Evolutionary conservation across 2,888 invertebrate species (phyloP).

Genomic region (Desoria tigrina): DNA sequence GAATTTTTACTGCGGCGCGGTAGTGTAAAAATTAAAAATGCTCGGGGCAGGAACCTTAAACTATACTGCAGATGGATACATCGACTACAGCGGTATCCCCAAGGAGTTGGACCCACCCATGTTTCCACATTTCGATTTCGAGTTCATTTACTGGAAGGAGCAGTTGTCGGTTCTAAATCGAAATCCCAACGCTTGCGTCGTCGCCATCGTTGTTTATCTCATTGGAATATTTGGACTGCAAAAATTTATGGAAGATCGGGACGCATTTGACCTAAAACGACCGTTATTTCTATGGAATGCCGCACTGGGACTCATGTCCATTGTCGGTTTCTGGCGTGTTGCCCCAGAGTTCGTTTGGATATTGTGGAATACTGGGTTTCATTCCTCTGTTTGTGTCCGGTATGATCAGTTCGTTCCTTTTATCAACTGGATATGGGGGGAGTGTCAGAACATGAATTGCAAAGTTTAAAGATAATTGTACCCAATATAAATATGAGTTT

Average conservation of each 20-base stretch:
- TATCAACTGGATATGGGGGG: too few relatives aligned
- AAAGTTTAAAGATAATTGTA: too few relatives aligned
- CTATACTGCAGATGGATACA: too few relatives aligned
- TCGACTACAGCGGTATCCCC: background rate
- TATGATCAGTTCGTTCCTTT: too few relatives aligned
- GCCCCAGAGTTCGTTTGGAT: too few relatives aligned
- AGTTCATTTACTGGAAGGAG: conserved; percentile 35
- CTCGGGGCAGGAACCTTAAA: too few relatives aligned
- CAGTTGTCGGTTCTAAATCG: conserved; percentile 26
- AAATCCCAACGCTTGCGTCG: conserved; percentile 33
- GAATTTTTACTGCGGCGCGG: too few relatives aligned
- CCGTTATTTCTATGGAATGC: conserved; percentile 36
- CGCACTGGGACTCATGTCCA: conserved; percentile 34
- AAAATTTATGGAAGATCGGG: conserved; percentile 27
- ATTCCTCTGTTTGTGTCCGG: too few relatives aligned
- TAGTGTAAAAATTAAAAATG: too few relatives aligned
- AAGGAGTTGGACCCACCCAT: conserved; percentile 29
- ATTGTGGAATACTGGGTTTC: too few relatives aligned
- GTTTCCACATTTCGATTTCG: conserved; percentile 31
- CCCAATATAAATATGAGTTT: too few relatives aligned
- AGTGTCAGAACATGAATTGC: too few relatives aligned
- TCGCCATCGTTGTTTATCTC: conserved; percentile 29
- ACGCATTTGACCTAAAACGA: conserved; percentile 33
- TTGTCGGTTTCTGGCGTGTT: conserved; percentile 39
- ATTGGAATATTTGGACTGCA: conserved; percentile 37